These are phyloP conservation scores for Notoglanidium macrostoma DNA, from an alignment of 2,797 vertebrate genomes.

Conservation along the genomic window DNA sequence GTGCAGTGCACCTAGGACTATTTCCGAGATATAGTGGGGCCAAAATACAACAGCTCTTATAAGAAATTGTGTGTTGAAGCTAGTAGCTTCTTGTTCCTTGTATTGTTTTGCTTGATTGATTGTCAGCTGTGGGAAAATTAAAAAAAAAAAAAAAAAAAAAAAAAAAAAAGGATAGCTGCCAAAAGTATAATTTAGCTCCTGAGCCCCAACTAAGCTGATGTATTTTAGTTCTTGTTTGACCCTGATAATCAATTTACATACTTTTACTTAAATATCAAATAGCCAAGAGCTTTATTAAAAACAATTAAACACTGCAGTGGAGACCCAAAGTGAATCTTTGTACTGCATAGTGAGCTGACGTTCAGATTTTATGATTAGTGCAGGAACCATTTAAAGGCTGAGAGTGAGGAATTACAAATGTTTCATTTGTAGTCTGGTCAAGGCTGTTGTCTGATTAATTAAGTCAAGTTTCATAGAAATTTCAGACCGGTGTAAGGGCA, in stretches of 20 bases:
- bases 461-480: neutral
- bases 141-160: conserved; percentile 4
- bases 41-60: conserved; percentile 43
- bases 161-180: conserved; percentile 54
- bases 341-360: neutral
- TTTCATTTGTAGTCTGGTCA: neutral
- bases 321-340: neutral
- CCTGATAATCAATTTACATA: neutral
- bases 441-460: neutral
- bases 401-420: neutral
- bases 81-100: conserved; percentile 44
- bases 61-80: conserved; percentile 52
- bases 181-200: conserved; percentile 49
- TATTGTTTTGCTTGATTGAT: conserved; percentile 43
- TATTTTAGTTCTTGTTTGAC: neutral
- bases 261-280: neutral
- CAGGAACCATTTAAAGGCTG: neutral
- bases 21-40: conserved; percentile 39
- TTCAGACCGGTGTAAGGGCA: neutral
- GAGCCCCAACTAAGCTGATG: conserved; percentile 34
- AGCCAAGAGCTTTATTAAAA: neutral
- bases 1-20: conserved; percentile 52
- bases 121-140: conserved; percentile 40
- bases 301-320: neutral
- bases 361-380: conserved; percentile 1